Evolutionary conservation across 2,113 vertebrate species (phyloP).

Genomic region (Ameiurus melas): DNA sequence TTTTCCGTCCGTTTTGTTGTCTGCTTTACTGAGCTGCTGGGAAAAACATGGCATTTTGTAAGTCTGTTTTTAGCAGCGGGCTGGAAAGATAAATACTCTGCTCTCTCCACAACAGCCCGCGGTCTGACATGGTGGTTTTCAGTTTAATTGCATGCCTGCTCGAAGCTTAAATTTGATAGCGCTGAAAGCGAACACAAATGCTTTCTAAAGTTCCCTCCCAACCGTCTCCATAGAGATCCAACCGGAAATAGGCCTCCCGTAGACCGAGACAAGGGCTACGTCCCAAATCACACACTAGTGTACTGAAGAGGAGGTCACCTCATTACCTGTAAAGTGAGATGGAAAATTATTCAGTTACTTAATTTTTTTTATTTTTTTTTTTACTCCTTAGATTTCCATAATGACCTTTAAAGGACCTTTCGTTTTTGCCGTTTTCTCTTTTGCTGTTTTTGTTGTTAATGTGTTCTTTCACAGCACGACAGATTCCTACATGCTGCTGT

Average conservation of each 20-base stretch:
- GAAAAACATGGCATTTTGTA: constrained; percentile 34
- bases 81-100: constrained; percentile 26
- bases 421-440: too few relatives aligned
- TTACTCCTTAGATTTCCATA: neutral
- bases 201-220: neutral
- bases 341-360: neutral
- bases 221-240: neutral
- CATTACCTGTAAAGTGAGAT: neutral
- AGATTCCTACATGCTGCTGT: too few relatives aligned
- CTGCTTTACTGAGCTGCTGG: constrained; percentile 2
- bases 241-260: neutral
- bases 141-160: constrained; percentile 23
- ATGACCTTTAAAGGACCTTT: neutral
- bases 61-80: constrained; percentile 25
- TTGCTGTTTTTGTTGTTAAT: neutral
- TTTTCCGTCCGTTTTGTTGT: constrained; percentile 3
- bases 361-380: too few relatives aligned
- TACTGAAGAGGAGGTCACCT: neutral
- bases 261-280: neutral
- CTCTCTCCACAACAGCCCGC: neutral
- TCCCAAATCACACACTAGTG: neutral
- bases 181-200: constrained; percentile 26
- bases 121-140: constrained; percentile 22
- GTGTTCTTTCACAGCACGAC: too few relatives aligned
- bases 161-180: constrained; percentile 8